Evolutionary conservation across 2,113 vertebrate species (phyloP), one percentile per base, ranked within the genome.

Genomic region (Bubo blakistoni): DNA sequence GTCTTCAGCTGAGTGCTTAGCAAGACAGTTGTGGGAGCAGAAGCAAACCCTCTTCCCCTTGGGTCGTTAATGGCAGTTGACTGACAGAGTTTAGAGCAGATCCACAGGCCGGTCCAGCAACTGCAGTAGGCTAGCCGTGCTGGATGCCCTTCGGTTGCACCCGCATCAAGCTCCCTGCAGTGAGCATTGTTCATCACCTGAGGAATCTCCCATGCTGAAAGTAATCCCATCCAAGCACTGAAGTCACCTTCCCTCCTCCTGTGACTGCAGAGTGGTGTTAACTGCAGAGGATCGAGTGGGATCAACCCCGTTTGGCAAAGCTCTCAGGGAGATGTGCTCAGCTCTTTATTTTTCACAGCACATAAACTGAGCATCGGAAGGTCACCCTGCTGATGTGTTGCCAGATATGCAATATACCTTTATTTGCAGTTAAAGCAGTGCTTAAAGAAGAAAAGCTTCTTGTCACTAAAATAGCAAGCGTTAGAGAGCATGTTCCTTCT

Each of bases 361-460:
- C 94, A 92, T 79, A 84, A 92, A 91, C 49, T 3, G 22, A 18
- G 58, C 73, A 38, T 3, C 0, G 1, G 57, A 94, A 95, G 92
- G 92, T 94, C 86, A 94, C 70, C 66, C 95, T 66, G 92, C 77
- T 94, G 94, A 70, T 58, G 78, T 71, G 80, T 52, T 92, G 92
- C 89, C 94, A 95, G 91, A 27, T 61, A 87, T 18, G 86, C 86
- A 88, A 85, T 91, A 79, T 58, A 93, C 82, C 89, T 83, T 81
- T 80, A 86, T 82, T 81, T 94, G 86, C 86, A 90, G 36, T 62
- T 90, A 87, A 69, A 84, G 84, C 52, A 49, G 44, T 9, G 69
- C 73, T 81, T 86, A 61, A 82, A 87, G 91, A 67, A 83, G 77
- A 94, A 89, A 52, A 91, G 71, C 77, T 86, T 72, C 88, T 57